Conservation (phyloP, 1,140 invertebrate genomes). For the Dreissena polymorpha region DNA sequence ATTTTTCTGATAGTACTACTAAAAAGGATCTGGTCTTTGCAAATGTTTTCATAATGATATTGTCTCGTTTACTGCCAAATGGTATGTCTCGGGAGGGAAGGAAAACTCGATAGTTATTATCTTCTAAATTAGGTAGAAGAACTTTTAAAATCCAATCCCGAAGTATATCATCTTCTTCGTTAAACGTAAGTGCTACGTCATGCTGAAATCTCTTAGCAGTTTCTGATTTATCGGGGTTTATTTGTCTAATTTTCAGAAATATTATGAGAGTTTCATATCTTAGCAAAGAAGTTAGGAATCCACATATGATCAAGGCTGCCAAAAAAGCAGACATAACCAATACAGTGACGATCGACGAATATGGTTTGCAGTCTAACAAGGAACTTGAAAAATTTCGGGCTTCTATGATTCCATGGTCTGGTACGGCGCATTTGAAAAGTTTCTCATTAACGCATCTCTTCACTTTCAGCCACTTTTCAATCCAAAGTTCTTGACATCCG, state of each 20-base stretch:
- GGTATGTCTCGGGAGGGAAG: constrained; percentile 7
- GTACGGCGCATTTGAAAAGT: no score
- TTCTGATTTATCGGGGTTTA: background rate
- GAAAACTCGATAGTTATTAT: constrained; percentile 7
- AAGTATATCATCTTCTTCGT: constrained; percentile 21
- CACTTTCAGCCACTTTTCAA: constrained; percentile 14
- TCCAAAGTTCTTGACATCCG: constrained; percentile 23
- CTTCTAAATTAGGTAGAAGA: background rate
- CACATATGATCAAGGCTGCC: no score
- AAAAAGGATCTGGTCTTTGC: background rate
- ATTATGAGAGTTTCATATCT: no score
- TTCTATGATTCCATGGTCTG: background rate
- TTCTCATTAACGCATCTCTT: background rate
- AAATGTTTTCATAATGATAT: constrained; percentile 1
- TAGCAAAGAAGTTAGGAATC: no score
- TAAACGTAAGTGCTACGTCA: constrained; percentile 24
- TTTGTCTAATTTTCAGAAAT: background rate
- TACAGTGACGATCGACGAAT: background rate
- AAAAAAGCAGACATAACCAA: background rate
- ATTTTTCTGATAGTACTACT: constrained; percentile 29
- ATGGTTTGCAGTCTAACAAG: background rate
- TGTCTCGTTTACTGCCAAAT: no score
- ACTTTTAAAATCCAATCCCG: constrained; percentile 18
- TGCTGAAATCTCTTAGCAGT: background rate
- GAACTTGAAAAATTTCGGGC: background rate